Evolutionary conservation across 2,797 vertebrate genomes (phyloP), one percentile per base, ranked within the genome.

Genomic region (Merluccius polli): DNA sequence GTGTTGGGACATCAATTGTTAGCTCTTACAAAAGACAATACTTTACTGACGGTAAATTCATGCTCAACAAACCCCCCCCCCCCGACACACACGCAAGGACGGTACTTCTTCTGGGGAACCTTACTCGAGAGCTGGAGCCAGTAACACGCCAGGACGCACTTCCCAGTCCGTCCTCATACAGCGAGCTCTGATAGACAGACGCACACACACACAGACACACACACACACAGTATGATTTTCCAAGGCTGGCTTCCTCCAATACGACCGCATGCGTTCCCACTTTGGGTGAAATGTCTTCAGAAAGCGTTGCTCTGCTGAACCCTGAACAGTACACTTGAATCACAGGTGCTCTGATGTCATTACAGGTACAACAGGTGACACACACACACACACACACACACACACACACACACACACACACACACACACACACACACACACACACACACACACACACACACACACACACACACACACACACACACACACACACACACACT

Each of bases 101-200:
- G 72, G 44, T 32, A 18, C 27, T 78, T 83, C 52, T 29, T 11
- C n/a, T 27, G 70, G 65, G 79, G 27, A 27, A 41, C n/a, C 92
- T 93, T 92, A 93, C 91, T 38, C 82, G 88, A 33, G 82, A 82
- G 81, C 73, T 79, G 81, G 89, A 73, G 38, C 74, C 68, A 30
- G 72, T 0, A 78, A 73, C 44, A 63, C 87, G 78, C 13, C 87
- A 82, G 3, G 90, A 89, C 18, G 83, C 83, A 24, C 85, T 83
- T 87, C 85, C 87, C 35, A 91, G 75, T 71, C 86, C 67, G 76
- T 92, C 92, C 72, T 93, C 90, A 71, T 91, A 92, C 21, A 90
- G 35, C 74, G 88, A 87, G 81, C 77, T 89, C 93, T 93, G 79
- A 65, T 13, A 65, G 12, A 21, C 29, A 72, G n/a, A 41, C 67